Evolutionary conservation across 2,113 vertebrate species (phyloP), one percentile per base, ranked within the genome.

Genomic region (Brachyhypopomus occidentalis): DNA sequence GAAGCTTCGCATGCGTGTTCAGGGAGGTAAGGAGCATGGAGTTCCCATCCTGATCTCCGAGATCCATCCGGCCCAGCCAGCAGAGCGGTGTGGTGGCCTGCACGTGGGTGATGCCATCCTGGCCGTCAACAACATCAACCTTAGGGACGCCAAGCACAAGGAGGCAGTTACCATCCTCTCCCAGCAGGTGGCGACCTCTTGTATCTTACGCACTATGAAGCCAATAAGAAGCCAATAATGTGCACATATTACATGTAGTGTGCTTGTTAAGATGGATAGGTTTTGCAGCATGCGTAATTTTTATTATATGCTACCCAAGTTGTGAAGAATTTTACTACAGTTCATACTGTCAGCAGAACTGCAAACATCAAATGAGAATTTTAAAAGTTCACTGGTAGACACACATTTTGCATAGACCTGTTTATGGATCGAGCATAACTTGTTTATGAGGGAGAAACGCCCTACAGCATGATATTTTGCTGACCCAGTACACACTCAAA

Each of bases 151-250:
- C 78, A 99, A 99, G 80, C 98, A 99, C 89, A 98, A 98, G 92
- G 98, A 99, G 92, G 98, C 98, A 2, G 98, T 99, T 63, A 98
- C 96, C 87, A 99, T 99, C 85, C 94, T 99, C 84, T 99, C 98
- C 6, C 97, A 99, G 72, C 98, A 99, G 96, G 98, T 98, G 82
- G 85, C 60, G 52, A 5, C 5, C 78, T 66, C 27, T 23, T 48
- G 20, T 52, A 19, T 56, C 5, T 52, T 69, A 52, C 9, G 11
- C 8, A 11, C 41, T 48, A 48, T 9, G 41, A 48, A 11, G 5
- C 11, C 41, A 5, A 4, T 6, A 11, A 48, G 41, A 48, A 48
- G 41, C 41, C 9, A 8, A 48, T 11, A 48, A 6, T 6, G 36
- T 38, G 36, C 6, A 6, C 6, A 4, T 38, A 38, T 1, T n/a